Evolutionary conservation across 2,797 vertebrate genomes (phyloP).

Genomic region (Sebastes vulpes): DNA sequence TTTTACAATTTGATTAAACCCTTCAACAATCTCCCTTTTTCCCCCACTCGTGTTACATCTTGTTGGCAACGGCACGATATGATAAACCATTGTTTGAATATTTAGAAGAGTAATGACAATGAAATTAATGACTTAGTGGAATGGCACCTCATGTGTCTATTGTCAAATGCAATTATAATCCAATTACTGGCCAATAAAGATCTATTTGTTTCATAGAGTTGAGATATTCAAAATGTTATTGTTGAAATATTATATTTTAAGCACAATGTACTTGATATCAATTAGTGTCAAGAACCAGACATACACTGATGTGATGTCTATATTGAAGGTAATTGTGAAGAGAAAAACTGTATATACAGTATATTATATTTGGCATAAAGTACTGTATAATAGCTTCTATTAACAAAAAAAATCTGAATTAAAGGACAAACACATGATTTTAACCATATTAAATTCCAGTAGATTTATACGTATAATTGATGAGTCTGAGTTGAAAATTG

Average conservation of each 20-base stretch:
- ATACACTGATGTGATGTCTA: neutral
- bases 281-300: neutral
- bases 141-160: conserved; percentile 19
- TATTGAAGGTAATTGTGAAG: neutral
- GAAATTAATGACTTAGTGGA: conserved; percentile 40
- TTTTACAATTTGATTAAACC: conserved; percentile 57
- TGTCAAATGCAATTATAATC: conserved; percentile 30
- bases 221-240: neutral
- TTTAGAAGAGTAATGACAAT: conserved; percentile 46
- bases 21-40: conserved; percentile 37
- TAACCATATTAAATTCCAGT: neutral
- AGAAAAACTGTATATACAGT: neutral
- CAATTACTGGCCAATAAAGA: conserved; percentile 17
- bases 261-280: neutral
- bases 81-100: conserved; percentile 56
- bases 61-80: conserved; percentile 41
- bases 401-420: neutral
- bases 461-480: neutral
- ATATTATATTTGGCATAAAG: neutral
- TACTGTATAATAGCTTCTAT: neutral
- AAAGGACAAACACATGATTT: neutral
- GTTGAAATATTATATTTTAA: neutral
- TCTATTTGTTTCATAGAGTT: conserved; percentile 2
- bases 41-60: conserved; percentile 31
- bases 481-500: neutral